A percentile compares a stretch with the other conserved stretches of the same genome.
phyloP scores from a whole-genome alignment of 2,113 vertebrate species.

The Leptobrachium ailaonicum region DNA sequence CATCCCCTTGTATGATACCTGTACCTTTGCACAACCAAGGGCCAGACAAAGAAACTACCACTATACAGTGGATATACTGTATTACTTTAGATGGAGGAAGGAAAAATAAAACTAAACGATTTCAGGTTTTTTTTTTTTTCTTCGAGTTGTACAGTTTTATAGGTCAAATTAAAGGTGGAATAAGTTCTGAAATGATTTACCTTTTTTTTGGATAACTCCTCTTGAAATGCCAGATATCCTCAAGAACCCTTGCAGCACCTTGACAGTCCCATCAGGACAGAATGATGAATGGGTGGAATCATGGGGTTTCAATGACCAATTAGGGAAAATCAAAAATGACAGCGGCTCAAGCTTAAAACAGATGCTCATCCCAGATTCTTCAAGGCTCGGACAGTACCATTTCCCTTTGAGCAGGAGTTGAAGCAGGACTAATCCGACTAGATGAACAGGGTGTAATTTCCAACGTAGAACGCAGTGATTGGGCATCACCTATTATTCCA shows the following conservation, averaged over 20 bases:
- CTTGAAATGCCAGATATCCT: background rate
- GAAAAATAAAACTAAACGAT: too few relatives aligned
- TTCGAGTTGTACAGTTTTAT: too few relatives aligned
- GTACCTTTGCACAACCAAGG: too few relatives aligned
- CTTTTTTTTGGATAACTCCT: too few relatives aligned
- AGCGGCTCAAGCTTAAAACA: background rate
- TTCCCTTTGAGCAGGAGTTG: conserved; percentile 2
- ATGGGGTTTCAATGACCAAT: background rate
- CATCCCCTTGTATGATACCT: too few relatives aligned
- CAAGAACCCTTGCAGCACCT: background rate
- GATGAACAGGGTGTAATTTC: background rate
- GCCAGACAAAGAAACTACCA: too few relatives aligned
- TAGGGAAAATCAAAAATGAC: background rate
- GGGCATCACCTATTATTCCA: background rate
- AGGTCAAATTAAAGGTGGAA: too few relatives aligned
- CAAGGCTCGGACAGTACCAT: background rate
- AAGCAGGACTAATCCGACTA: background rate
- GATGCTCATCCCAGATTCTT: background rate
- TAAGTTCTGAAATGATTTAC: too few relatives aligned
- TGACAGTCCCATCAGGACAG: background rate
- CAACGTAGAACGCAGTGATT: background rate
- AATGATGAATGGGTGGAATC: background rate
- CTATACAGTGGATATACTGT: too few relatives aligned
- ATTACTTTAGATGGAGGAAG: too few relatives aligned
- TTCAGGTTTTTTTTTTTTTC: too few relatives aligned